Evolutionary conservation across 2,113 vertebrate genomes (phyloP).

Genomic region (Canis aureus): DNA sequence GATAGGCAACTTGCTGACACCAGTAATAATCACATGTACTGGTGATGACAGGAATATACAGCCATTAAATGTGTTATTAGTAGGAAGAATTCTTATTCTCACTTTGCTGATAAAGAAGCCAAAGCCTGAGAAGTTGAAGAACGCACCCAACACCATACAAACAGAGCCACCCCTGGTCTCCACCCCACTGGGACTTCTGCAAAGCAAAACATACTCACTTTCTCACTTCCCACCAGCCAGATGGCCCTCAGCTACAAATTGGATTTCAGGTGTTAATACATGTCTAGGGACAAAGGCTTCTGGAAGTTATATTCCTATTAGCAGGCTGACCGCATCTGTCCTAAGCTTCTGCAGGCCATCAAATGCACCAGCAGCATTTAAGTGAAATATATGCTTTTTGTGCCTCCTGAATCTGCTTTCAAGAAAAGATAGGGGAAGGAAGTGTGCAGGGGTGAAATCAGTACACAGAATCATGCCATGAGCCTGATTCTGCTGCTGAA

Average conservation of each 20-base stretch:
- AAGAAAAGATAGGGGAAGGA: background rate
- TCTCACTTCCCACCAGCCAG: background rate
- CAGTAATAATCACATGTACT: background rate
- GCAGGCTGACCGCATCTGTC: no score
- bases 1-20: background rate
- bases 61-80: background rate
- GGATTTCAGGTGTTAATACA: background rate
- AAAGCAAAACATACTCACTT: background rate
- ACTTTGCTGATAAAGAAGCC: background rate
- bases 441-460: background rate
- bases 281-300: background rate
- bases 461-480: background rate
- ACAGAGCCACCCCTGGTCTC: background rate
- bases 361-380: background rate
- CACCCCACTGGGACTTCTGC: background rate
- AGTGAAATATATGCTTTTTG: background rate
- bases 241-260: background rate
- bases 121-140: background rate
- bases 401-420: background rate
- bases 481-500: background rate
- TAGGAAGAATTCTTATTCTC: background rate
- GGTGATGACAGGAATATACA: background rate
- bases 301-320: background rate
- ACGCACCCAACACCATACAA: background rate
- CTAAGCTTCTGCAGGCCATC: background rate